Percentiles rank a stretch among this genome's conserved stretches.
These are phyloP conservation scores for Gortyna flavago DNA, from an alignment of 2,888 invertebrate species.

Conservation along the genomic window DNA sequence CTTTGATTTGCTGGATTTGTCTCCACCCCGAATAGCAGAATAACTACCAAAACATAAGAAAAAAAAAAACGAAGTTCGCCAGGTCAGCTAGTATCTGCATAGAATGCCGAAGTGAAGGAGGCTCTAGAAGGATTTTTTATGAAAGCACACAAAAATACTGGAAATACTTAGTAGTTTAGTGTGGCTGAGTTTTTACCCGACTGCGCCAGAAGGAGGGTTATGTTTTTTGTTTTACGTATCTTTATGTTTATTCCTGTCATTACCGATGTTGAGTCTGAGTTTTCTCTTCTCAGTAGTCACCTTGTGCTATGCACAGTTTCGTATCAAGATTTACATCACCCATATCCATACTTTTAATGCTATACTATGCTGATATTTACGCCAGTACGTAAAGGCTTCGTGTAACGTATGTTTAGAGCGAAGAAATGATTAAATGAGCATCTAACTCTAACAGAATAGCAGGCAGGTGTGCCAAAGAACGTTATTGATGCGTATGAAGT, in stretches of 20 bases:
- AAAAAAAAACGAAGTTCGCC: too few species aligned
- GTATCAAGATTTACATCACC: constrained; percentile 1
- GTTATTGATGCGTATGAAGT: constrained; percentile 39
- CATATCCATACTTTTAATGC: neutral
- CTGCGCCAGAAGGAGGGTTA: too few species aligned
- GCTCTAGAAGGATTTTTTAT: too few species aligned
- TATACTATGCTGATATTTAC: constrained; percentile 18
- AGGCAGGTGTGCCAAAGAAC: constrained; percentile 46
- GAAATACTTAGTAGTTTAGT: too few species aligned
- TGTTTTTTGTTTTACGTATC: too few species aligned
- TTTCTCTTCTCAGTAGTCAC: neutral
- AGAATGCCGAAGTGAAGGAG: too few species aligned
- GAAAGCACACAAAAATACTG: too few species aligned
- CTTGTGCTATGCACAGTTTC: neutral
- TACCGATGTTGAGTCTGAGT: too few species aligned
- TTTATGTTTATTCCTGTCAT: neutral
- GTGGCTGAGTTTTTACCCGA: too few species aligned
- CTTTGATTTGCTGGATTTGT: neutral
- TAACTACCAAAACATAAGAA: neutral
- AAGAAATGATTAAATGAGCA: constrained; percentile 30
- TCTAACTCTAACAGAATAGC: constrained; percentile 27
- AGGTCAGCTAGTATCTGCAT: neutral
- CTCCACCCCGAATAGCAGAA: neutral
- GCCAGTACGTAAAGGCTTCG: neutral
- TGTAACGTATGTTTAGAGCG: neutral